These are phyloP conservation scores for Premnoplex brunnescens DNA, from an alignment of 2,797 vertebrate genomes.

Conservation along the genomic window DNA sequence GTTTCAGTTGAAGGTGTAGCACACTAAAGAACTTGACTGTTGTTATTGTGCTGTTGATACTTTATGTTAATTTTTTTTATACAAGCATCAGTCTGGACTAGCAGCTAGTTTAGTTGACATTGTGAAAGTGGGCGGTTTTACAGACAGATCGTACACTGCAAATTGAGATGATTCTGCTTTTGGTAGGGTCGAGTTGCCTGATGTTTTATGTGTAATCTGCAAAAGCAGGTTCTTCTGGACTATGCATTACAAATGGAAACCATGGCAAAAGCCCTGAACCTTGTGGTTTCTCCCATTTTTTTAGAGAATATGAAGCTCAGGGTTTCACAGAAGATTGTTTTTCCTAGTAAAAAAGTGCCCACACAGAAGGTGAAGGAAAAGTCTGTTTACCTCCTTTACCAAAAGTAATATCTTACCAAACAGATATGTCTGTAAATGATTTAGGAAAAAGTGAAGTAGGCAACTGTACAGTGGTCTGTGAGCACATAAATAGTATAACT, in stretches of 20 bases:
- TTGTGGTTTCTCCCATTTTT: not conserved
- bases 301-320: not conserved
- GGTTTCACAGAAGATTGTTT: not conserved
- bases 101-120: not conserved
- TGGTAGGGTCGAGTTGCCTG: not conserved
- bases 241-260: not conserved
- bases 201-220: not conserved
- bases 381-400: not conserved
- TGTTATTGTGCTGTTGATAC: not conserved
- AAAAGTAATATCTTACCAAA: not conserved
- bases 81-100: not conserved
- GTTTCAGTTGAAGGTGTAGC: not conserved
- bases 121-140: not conserved
- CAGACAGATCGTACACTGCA: fast-evolving
- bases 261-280: not conserved
- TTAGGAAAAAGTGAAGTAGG: not conserved
- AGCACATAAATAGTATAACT: not conserved
- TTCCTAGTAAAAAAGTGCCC: not conserved
- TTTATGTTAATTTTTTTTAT: not conserved
- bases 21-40: not conserved
- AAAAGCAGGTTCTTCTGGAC: not conserved
- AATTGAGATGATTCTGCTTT: not conserved
- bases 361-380: not conserved
- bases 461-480: not conserved
- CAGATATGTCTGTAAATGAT: not conserved